A percentile compares a stretch with the other conserved stretches of the same genome.
Evolutionary conservation across 2,888 invertebrate genomes (phyloP).

Genomic region (Dyspetes luteomarginatus): DNA sequence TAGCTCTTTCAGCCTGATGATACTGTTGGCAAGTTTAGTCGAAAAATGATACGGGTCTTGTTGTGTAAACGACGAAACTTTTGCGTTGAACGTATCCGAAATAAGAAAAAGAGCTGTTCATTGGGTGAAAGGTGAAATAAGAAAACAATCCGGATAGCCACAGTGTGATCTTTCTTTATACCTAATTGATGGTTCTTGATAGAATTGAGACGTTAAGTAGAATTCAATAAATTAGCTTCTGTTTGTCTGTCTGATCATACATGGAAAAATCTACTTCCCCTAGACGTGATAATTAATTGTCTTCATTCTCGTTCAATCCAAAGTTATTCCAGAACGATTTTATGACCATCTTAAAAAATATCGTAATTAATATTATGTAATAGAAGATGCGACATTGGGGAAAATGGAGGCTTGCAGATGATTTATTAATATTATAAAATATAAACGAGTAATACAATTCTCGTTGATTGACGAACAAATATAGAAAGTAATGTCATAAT

Average conservation of each 20-base stretch:
- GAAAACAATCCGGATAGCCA: not conserved
- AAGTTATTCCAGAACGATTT: not conserved
- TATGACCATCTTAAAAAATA: not conserved
- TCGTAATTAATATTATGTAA: not conserved
- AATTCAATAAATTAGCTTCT: constrained; percentile 13
- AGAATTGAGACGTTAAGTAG: not conserved
- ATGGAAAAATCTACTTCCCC: constrained; percentile 13
- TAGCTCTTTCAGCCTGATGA: constrained; percentile 3
- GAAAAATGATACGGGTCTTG: constrained; percentile 21
- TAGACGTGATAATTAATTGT: not conserved
- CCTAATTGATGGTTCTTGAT: not conserved
- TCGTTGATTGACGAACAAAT: not conserved
- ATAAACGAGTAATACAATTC: not conserved
- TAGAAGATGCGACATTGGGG: not conserved
- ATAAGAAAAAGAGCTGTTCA: not conserved
- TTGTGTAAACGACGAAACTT: constrained; percentile 6
- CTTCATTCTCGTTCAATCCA: not conserved
- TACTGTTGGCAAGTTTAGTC: not conserved
- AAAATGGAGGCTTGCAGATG: not conserved
- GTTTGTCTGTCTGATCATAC: not conserved
- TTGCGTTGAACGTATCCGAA: not conserved
- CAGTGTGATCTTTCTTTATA: not conserved
- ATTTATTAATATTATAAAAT: not conserved
- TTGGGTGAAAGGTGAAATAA: not conserved
- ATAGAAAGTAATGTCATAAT: not conserved